A percentile compares a stretch with the other conserved stretches of the same genome.
These are phyloP conservation scores for Acipenser oxyrinchus DNA, from an alignment of 2,797 vertebrate genomes.

Conservation along the genomic window DNA sequence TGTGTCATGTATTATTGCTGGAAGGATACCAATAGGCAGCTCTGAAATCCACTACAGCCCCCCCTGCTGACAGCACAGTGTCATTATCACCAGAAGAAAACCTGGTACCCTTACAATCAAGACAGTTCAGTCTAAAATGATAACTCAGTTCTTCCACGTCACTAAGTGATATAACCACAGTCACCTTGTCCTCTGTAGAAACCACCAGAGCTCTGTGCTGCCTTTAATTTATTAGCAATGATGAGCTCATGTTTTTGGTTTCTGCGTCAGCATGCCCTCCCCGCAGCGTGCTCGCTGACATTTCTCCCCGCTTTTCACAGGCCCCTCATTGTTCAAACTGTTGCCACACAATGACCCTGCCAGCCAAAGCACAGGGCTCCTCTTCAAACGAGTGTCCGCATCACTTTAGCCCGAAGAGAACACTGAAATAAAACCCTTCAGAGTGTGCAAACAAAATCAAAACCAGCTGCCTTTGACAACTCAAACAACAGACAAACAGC, in stretches of 20 bases:
- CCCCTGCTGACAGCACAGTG: too few species aligned
- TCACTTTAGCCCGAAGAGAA: neutral
- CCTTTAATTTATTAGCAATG: too few species aligned
- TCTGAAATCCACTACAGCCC: too few species aligned
- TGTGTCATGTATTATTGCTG: too few species aligned
- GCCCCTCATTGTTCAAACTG: conserved; percentile 1
- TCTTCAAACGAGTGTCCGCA: conserved; percentile 12
- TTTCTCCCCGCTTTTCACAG: conserved; percentile 4
- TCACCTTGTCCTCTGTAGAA: too few species aligned
- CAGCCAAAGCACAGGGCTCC: conserved; percentile 15
- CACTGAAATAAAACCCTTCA: neutral
- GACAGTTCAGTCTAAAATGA: too few species aligned
- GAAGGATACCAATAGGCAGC: too few species aligned
- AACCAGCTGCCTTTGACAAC: neutral
- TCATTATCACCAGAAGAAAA: too few species aligned
- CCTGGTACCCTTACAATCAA: too few species aligned
- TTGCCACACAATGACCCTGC: conserved; percentile 17
- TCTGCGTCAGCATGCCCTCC: neutral
- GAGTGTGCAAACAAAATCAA: neutral
- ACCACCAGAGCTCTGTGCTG: too few species aligned
- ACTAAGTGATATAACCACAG: too few species aligned
- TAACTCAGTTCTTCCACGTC: too few species aligned
- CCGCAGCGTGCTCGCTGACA: neutral
- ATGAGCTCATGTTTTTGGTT: neutral
- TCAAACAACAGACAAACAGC: neutral